phyloP scores from a whole-genome alignment of 2,797 vertebrate genomes.

The Pseudopleuronectes americanus region DNA sequence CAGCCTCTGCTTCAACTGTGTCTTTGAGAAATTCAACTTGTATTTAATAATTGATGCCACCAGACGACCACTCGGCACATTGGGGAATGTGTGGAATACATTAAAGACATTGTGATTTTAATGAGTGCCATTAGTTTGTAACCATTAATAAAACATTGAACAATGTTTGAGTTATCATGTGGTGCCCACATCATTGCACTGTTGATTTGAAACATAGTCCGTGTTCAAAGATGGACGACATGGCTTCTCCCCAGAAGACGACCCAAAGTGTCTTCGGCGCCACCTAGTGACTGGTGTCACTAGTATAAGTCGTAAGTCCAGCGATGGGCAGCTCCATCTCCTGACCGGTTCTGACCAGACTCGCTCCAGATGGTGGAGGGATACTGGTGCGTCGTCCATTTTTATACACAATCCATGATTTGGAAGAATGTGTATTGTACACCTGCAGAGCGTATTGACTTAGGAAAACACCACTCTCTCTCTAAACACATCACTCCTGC shows the following conservation, averaged over 20 bases:
- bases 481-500: background rate
- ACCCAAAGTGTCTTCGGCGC: too few species aligned
- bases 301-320: too few species aligned
- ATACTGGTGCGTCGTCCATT: too few species aligned
- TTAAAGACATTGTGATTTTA: background rate
- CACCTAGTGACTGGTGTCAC: too few species aligned
- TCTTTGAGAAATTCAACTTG: background rate
- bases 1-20: background rate
- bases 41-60: background rate
- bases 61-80: background rate
- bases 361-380: too few species aligned
- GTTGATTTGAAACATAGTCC: background rate
- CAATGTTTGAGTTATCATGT: conserved; percentile 5
- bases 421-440: background rate
- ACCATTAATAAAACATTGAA: background rate
- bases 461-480: background rate
- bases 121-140: background rate
- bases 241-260: too few species aligned
- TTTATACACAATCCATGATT: too few species aligned
- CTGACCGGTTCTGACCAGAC: too few species aligned
- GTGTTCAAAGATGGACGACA: background rate
- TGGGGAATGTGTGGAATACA: background rate
- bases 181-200: background rate
- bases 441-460: conserved; percentile 1
- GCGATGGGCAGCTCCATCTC: too few species aligned